Conservation (phyloP, 2,113 vertebrate genomes). For the Eonycteris spelaea region DNA sequence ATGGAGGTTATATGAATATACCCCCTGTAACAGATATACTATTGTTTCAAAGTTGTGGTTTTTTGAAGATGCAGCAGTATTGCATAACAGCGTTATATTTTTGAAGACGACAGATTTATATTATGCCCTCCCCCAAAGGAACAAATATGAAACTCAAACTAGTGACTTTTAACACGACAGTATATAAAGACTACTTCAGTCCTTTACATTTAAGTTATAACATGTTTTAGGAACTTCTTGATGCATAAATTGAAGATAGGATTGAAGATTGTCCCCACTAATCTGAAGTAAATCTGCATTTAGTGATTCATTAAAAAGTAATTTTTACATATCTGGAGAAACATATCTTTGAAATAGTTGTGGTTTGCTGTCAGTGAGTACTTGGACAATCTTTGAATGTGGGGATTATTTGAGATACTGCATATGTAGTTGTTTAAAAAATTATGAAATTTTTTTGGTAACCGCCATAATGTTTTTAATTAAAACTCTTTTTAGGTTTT, state of each 20-base stretch:
- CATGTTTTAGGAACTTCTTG: constrained; percentile 32
- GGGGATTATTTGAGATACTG: constrained; percentile 44
- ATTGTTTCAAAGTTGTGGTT: background rate
- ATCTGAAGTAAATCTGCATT: constrained; percentile 20
- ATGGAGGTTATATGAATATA: background rate
- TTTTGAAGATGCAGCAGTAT: background rate
- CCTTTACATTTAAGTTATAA: background rate
- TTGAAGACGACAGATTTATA: background rate
- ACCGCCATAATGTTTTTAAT: constrained; percentile 26
- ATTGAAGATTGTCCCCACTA: background rate
- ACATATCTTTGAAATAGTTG: constrained; percentile 2
- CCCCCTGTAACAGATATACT: background rate
- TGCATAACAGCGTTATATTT: background rate
- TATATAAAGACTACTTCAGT: background rate
- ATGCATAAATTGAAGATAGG: background rate
- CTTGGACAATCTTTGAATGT: constrained; percentile 22
- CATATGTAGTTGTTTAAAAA: constrained; percentile 53
- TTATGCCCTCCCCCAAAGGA: background rate
- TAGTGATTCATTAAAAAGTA: constrained; percentile 39
- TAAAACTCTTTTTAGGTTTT: constrained; percentile 43
- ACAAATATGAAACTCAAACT: background rate
- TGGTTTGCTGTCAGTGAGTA: background rate
- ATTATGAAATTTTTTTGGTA: constrained; percentile 35
- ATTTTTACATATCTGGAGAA: constrained; percentile 44
- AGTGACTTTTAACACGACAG: background rate